Evolutionary conservation across 2,113 vertebrate genomes (phyloP), one percentile per base, ranked within the genome.

Genomic region (Polyodon spathula): DNA sequence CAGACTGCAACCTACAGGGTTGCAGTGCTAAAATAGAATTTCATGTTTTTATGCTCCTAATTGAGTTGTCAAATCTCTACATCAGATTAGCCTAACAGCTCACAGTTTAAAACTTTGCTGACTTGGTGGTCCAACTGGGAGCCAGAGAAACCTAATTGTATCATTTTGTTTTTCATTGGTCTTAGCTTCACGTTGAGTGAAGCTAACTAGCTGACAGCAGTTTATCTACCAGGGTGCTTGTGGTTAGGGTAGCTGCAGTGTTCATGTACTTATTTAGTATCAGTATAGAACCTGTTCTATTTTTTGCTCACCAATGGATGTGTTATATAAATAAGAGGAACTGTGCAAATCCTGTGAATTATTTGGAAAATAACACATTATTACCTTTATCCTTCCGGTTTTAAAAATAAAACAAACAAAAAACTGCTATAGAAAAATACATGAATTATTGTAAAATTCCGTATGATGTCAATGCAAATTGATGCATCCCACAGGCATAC

Each of bases 401-500:
- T 71, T 65, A 75, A 73, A 77, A 63, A 53, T 56, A 74, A 75
- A 73, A 75, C 68, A 66, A 60, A 12, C 43, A 44, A 12, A 44
- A 44, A 44, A n/a, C n/a, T n/a, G n/a, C 42, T 27, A 16, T 8
- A 59, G 64, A 59, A n/a, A 46, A 54, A 52, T 62, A 66, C 38
- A 67, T 69, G 71, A 83, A 76, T 81, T 82, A 81, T 73, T 75
- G 73, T 81, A 16, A 60, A 77, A 76, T 14, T 63, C 64, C 62
- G 68, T 71, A 78, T 84, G 81, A 85, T 83, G 79, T 85, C 79
- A 81, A 81, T 79, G 81, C 70, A 78, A 83, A 82, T 81, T 78
- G 80, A 82, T 81, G 76, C 78, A 79, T 84, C 88, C 79, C 82
- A 78, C 69, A 74, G 73, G 84, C 79, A 84, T 80, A 81, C 75